Conservation (phyloP, 2,888 invertebrate species). For the Biston stratarius region DNA sequence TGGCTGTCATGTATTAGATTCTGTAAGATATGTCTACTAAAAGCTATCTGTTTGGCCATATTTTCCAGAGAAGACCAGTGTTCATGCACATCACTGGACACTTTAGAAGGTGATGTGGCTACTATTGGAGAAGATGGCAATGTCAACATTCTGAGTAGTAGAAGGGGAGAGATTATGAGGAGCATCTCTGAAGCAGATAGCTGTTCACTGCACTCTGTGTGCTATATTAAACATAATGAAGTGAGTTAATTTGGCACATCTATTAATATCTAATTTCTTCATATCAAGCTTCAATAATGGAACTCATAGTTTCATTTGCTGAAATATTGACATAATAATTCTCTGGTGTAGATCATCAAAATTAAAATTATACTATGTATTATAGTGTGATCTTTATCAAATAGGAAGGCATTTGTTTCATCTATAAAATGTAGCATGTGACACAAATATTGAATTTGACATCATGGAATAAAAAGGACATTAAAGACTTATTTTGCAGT, state of each 20-base stretch:
- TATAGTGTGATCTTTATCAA: too few species aligned
- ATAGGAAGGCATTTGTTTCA: too few species aligned
- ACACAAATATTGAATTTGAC: too few species aligned
- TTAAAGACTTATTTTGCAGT: too few species aligned
- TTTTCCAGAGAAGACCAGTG: conserved; percentile 75
- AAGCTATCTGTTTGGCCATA: neutral
- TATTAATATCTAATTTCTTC: too few species aligned
- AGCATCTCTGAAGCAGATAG: conserved; percentile 91
- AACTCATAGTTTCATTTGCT: too few species aligned
- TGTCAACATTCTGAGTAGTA: conserved; percentile 81
- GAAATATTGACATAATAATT: too few species aligned
- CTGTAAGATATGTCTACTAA: neutral
- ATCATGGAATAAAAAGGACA: too few species aligned
- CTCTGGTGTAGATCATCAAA: too few species aligned
- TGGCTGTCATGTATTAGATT: neutral
- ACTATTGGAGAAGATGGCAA: conserved; percentile 95
- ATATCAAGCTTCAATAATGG: too few species aligned
- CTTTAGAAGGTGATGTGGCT: conserved; percentile 92
- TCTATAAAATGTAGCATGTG: too few species aligned
- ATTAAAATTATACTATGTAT: too few species aligned
- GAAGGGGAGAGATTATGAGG: conserved; percentile 74
- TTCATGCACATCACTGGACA: conserved; percentile 92
- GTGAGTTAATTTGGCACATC: conserved; percentile 52
- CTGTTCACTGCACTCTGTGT: conserved; percentile 91
- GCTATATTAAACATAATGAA: conserved; percentile 90